Percentiles rank a stretch among this genome's conserved stretches.
phyloP scores from a whole-genome alignment of 2,888 invertebrate species.

The Dryobota labecula region DNA sequence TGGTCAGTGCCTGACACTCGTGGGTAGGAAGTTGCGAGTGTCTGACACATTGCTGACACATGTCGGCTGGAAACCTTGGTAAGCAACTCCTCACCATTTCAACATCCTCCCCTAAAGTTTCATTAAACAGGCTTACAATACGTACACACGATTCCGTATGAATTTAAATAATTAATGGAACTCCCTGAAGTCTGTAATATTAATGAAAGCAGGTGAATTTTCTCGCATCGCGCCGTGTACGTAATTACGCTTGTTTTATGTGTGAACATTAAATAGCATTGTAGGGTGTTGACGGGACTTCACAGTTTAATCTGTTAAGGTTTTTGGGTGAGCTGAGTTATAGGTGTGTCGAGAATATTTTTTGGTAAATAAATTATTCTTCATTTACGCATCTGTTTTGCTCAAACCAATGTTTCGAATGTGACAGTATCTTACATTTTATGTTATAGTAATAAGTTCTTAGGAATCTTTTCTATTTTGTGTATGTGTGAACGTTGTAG shows the following conservation, averaged over 20 bases:
- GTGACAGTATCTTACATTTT: background rate
- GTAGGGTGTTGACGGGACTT: constrained; percentile 45
- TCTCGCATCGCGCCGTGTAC: constrained; percentile 60
- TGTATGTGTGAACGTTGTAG: no score
- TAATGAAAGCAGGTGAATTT: constrained; percentile 71
- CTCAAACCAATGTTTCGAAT: background rate
- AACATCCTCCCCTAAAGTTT: constrained; percentile 23
- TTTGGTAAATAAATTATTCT: constrained; percentile 1
- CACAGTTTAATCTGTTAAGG: constrained; percentile 28
- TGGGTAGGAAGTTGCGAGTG: background rate
- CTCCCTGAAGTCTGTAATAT: constrained; percentile 61
- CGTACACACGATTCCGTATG: constrained; percentile 47
- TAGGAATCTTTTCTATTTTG: no score
- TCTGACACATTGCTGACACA: background rate
- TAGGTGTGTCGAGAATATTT: constrained; percentile 9
- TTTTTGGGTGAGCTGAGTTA: constrained; percentile 25
- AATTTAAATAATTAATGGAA: constrained; percentile 71
- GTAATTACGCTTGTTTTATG: constrained; percentile 63
- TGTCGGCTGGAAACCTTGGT: background rate
- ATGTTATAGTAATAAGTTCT: background rate
- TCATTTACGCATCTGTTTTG: background rate
- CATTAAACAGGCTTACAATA: constrained; percentile 47
- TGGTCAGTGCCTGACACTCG: background rate
- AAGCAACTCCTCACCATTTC: background rate
- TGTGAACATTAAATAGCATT: constrained; percentile 59